Base-by-base conservation (phyloP, 2,888 invertebrate species). In the Zygaena filipendulae region DNA sequence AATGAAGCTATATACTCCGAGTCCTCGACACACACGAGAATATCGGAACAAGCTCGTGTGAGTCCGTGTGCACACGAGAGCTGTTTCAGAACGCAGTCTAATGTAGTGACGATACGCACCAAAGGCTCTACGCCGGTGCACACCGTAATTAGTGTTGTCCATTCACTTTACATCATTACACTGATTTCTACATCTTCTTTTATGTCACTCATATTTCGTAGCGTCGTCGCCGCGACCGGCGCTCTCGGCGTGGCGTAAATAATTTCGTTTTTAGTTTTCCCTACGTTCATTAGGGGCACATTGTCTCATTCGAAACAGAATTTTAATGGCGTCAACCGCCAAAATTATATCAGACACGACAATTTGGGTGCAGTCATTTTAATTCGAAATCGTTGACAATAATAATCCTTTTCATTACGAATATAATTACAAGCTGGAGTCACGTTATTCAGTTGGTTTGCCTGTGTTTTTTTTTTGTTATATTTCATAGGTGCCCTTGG, bases 121-220 rank as follows among this genome's bases (percentile, higher is more conserved):
- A 59, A 52, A 51, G 58, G 64, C 44, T 54, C 58, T 50, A 32
- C 7, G 16, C 45, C 44, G 40, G 49, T 54, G 59, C 53, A 49
- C 57, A 52, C 66, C 49, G 63, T 72, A 71, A 74, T 77, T 74
- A 67, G 63, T 52, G 55, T 56, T 68, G 66, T 74, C 67, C 70
- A 67, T 75, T 77, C 71, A 68, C 71, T 75, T 74, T 67, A 62
- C 59, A 59, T 69, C 67, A 59, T 71, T 71, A 69, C 67, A 47
- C 55, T 58, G 61, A 72, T 64, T 66, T 66, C 69, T 62, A 69
- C 58, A 62, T 74, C 69, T 67, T 69, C 61, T 67, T 63, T 62
- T 61, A 62, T 61, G 51, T 59, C 52, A 51, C 44, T 52, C 58
- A 56, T 58, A 62, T 62, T 59, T 52, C n/a, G 56, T 58, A 57